A percentile compares a stretch with the other conserved stretches of the same genome.
Evolutionary conservation across 1,140 invertebrate species (phyloP).

Genomic region (Panulirus ornatus): DNA sequence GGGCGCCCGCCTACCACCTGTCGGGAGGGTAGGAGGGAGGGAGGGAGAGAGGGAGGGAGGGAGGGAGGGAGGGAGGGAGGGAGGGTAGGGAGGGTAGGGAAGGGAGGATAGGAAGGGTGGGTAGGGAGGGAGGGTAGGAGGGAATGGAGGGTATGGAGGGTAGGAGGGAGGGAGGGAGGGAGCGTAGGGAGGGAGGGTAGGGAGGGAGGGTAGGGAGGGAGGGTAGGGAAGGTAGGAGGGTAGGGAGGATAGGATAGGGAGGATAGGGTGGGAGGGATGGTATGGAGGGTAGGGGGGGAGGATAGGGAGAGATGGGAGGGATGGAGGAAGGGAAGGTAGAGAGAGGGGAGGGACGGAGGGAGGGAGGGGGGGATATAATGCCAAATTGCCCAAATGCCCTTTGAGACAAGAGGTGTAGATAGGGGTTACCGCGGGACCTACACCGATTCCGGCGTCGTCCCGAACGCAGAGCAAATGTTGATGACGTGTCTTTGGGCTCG

Average conservation of each 20-base stretch:
- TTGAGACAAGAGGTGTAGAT: no score
- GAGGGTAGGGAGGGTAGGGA: no score
- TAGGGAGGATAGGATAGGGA: background rate
- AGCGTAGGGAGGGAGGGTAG: background rate
- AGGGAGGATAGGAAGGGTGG: no score
- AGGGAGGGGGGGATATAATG: background rate
- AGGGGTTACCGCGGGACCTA: no score
- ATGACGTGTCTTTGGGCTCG: background rate
- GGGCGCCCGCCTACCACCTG: no score
- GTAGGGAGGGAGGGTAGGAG: slow-evolving; percentile 16
- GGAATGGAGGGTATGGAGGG: background rate
- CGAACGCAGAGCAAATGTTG: no score
- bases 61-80: slow-evolving; percentile 6
- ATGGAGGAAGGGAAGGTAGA: background rate
- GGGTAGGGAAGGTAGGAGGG: background rate
- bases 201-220: background rate
- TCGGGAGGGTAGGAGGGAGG: slow-evolving; percentile 21
- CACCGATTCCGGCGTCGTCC: no score
- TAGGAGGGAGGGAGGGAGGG: background rate
- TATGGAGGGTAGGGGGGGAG: no score
- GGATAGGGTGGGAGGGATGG: background rate
- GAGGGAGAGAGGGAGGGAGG: slow-evolving; percentile 8
- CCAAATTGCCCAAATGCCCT: no score
- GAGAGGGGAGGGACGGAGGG: background rate
- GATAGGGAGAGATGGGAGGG: background rate